phyloP scores from a whole-genome alignment of 2,797 vertebrate species.

The Enteromius anoplus region DNA sequence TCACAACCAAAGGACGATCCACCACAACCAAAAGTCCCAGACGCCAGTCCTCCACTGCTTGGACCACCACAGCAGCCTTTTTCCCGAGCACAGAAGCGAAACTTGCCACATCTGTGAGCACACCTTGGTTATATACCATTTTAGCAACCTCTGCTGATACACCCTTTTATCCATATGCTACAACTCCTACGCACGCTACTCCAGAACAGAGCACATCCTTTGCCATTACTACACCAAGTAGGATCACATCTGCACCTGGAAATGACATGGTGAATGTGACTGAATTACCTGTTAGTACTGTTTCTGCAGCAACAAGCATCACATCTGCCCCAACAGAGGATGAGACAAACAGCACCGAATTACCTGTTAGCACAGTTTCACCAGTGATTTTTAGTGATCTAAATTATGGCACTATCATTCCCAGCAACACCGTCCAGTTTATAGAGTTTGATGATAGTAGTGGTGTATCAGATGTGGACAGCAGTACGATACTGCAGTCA shows the following conservation, averaged over 20 bases:
- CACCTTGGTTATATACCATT: slow-evolving; percentile 19
- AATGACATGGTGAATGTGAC: slow-evolving; percentile 52
- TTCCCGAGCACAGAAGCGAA: neutral
- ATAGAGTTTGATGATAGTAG: slow-evolving; percentile 4
- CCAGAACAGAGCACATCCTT: slow-evolving; percentile 39
- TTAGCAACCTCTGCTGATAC: slow-evolving; percentile 16
- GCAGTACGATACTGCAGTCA: neutral
- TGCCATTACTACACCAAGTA: neutral
- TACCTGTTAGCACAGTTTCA: neutral
- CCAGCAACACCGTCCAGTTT: neutral
- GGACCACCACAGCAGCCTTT: slow-evolving; percentile 11
- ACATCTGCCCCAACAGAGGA: slow-evolving; percentile 54
- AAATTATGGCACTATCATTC: neutral
- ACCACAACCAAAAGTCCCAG: slow-evolving; percentile 48
- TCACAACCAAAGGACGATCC: slow-evolving; percentile 19
- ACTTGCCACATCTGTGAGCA: slow-evolving; percentile 1
- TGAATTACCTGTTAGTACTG: neutral
- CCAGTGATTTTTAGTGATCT: neutral
- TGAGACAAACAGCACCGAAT: slow-evolving; percentile 21
- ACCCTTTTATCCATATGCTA: slow-evolving; percentile 47
- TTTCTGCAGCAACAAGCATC: neutral
- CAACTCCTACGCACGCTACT: slow-evolving; percentile 45
- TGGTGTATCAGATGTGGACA: slow-evolving; percentile 3
- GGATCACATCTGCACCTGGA: slow-evolving; percentile 32
- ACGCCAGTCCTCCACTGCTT: slow-evolving; percentile 26